phyloP scores from a whole-genome alignment of 2,113 vertebrate species.

The Dolichotis patagonum region DNA sequence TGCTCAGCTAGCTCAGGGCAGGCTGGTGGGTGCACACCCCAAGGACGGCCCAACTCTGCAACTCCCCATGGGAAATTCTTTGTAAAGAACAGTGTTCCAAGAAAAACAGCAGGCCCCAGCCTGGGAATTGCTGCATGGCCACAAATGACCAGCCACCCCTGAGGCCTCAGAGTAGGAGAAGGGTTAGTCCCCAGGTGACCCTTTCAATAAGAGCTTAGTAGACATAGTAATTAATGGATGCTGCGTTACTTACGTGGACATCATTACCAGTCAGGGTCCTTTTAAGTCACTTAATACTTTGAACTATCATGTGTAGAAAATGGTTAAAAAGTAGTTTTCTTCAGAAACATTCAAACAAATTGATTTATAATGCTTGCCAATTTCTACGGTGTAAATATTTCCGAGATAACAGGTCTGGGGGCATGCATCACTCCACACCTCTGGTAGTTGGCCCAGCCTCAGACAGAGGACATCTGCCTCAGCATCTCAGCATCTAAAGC shows the following conservation, averaged over 20 bases:
- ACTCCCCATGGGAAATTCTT: neutral
- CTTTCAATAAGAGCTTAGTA: no score
- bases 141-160: neutral
- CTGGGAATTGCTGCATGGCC: neutral
- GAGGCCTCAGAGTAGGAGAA: neutral
- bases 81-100: accelerated
- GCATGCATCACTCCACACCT: accelerated
- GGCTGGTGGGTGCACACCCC: neutral
- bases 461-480: neutral
- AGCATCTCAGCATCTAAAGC: neutral
- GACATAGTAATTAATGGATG: no score
- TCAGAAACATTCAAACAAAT: neutral
- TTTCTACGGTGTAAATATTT: neutral
- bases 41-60: neutral
- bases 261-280: neutral
- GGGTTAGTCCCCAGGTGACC: neutral
- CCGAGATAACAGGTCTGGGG: accelerated
- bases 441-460: accelerated
- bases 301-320: neutral
- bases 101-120: accelerated
- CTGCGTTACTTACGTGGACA: neutral
- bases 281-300: neutral
- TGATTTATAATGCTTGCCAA: accelerated
- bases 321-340: neutral
- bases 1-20: neutral